Evolutionary conservation across 1,140 invertebrate genomes (phyloP).

Genomic region (Habropoda laboriosa): DNA sequence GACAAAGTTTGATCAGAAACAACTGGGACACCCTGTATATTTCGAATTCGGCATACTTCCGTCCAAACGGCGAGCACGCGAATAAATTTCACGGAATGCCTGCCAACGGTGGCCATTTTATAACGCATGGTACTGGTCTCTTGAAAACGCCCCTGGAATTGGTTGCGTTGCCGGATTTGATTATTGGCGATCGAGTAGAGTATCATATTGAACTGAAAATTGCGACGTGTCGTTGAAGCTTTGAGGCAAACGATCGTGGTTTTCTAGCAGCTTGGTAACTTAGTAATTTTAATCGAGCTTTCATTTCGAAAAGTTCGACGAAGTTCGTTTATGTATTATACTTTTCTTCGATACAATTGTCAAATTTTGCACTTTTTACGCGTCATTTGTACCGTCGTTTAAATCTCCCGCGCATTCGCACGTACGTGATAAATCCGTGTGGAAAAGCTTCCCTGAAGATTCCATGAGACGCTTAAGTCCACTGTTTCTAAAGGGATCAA

Average conservation of each 20-base stretch:
- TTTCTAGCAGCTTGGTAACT: no score
- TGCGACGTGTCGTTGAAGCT: not conserved
- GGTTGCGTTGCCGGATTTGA: not conserved
- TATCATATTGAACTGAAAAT: not conserved
- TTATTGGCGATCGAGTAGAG: not conserved
- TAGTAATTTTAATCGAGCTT: no score
- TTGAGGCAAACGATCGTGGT: not conserved
- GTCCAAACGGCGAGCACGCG: not conserved
- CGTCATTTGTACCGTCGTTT: not conserved
- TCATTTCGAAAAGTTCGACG: no score
- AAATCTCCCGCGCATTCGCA: not conserved
- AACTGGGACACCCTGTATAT: no score
- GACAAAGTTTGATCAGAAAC: no score
- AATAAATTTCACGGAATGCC: not conserved
- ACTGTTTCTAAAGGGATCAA: not conserved
- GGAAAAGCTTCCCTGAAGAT: not conserved
- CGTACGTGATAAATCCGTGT: no score
- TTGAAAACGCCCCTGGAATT: not conserved
- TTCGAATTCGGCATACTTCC: not conserved
- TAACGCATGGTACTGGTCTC: not conserved
- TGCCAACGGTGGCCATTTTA: not conserved
- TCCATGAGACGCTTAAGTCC: slow-evolving; percentile 2
- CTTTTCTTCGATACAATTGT: no score
- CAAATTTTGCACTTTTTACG: no score
- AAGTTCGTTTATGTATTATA: no score